Conservation (phyloP, 2,113 vertebrate species). For the Pteruthius melanotis region DNA sequence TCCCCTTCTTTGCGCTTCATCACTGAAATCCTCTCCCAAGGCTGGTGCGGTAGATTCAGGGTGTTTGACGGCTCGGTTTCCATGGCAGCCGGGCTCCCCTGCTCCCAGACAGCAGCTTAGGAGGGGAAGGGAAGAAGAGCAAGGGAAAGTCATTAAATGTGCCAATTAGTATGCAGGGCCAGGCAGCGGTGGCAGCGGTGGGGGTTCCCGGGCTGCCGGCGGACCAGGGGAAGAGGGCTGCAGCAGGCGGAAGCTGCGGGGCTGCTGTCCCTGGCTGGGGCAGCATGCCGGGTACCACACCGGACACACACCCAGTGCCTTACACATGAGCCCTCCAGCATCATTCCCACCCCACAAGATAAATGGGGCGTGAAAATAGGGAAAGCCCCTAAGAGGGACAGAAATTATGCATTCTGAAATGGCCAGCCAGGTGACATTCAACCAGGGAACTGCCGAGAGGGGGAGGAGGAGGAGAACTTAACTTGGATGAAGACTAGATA, state of each 20-base stretch:
- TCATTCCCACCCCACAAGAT: not conserved
- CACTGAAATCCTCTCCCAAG: conserved; percentile 60
- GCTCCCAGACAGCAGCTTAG: conserved; percentile 69
- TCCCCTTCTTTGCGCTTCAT: conserved; percentile 58
- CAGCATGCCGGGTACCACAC: not conserved
- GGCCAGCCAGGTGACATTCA: not conserved
- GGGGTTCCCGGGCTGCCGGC: not conserved
- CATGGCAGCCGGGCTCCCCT: conserved; percentile 82
- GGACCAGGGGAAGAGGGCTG: not conserved
- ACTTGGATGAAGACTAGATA: not conserved
- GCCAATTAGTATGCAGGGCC: conserved; percentile 87
- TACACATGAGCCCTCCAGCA: not conserved
- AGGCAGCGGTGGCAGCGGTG: not conserved
- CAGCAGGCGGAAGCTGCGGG: not conserved
- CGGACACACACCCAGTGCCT: rapidly evolving
- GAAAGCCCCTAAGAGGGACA: not conserved
- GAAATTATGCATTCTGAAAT: not conserved
- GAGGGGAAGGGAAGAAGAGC: conserved; percentile 37
- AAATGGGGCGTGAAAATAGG: not conserved
- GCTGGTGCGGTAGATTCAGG: conserved; percentile 60
- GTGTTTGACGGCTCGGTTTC: conserved; percentile 76
- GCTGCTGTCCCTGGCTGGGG: not conserved
- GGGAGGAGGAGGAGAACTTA: not conserved
- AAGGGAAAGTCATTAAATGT: conserved; percentile 84
- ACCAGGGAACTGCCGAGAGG: not conserved